Percentiles rank a stretch among this genome's conserved stretches.
Conservation (phyloP, 2,113 vertebrate species). For the Grammomys surdaster region DNA sequence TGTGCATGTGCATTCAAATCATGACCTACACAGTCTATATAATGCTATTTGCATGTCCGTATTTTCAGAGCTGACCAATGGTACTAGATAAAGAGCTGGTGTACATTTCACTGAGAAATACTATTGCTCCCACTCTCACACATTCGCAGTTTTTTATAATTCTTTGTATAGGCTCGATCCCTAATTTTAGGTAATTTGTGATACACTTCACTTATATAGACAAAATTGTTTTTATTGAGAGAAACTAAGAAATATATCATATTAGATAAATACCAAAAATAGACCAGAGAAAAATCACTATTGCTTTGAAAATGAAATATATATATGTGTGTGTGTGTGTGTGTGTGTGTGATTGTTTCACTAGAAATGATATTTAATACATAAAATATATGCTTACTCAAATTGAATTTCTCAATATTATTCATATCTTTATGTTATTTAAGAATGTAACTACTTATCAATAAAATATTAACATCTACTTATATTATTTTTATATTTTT, state of each 20-base stretch:
- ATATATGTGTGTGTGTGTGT: too few relatives aligned
- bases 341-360: not conserved
- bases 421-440: not conserved
- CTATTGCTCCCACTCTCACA: not conserved
- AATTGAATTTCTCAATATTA: not conserved
- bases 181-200: not conserved
- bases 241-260: not conserved
- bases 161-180: not conserved
- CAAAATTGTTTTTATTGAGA: not conserved
- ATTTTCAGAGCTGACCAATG: not conserved
- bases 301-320: not conserved
- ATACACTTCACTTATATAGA: not conserved
- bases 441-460: not conserved
- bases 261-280: not conserved
- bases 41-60: not conserved
- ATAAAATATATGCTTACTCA: not conserved
- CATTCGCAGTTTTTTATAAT: not conserved
- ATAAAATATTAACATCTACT: not conserved
- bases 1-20: not conserved
- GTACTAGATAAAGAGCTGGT: not conserved
- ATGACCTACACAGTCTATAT: not conserved
- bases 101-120: not conserved
- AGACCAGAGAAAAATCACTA: not conserved
- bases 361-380: not conserved
- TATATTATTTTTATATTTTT: slow-evolving; percentile 7